A percentile compares a stretch with the other conserved stretches of the same genome.
These are phyloP conservation scores for Leuciscus waleckii DNA, from an alignment of 2,797 vertebrate genomes.

Conservation along the genomic window DNA sequence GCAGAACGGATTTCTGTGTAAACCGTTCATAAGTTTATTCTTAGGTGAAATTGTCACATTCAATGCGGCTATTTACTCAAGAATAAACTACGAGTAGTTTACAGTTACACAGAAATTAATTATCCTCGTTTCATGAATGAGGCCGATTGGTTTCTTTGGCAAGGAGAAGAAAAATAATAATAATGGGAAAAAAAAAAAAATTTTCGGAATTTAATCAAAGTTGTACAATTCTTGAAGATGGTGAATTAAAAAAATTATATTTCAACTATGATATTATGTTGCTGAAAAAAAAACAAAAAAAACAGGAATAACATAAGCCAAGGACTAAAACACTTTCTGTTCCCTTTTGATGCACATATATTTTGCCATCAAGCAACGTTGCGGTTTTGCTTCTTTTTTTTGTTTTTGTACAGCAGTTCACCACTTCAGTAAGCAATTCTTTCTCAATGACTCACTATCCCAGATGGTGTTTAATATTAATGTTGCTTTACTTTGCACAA, in stretches of 20 bases:
- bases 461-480: slow-evolving; percentile 34
- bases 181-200: too few species aligned
- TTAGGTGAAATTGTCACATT: not conserved
- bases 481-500: slow-evolving; percentile 64
- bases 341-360: not conserved
- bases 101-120: not conserved
- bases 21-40: not conserved
- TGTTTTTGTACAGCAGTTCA: not conserved
- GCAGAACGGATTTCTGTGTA: not conserved
- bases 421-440: slow-evolving; percentile 3
- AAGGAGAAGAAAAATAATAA: not conserved
- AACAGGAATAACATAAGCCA: not conserved
- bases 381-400: not conserved
- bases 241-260: not conserved
- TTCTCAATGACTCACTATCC: not conserved
- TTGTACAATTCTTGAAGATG: not conserved
- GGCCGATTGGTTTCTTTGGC: not conserved
- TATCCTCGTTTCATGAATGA: not conserved
- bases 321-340: not conserved
- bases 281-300: too few species aligned
- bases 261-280: not conserved
- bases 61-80: not conserved
- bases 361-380: slow-evolving; percentile 12
- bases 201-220: not conserved
- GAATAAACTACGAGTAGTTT: not conserved